phyloP scores from a whole-genome alignment of 1,140 invertebrate genomes.

The Anastatus disparis region DNA sequence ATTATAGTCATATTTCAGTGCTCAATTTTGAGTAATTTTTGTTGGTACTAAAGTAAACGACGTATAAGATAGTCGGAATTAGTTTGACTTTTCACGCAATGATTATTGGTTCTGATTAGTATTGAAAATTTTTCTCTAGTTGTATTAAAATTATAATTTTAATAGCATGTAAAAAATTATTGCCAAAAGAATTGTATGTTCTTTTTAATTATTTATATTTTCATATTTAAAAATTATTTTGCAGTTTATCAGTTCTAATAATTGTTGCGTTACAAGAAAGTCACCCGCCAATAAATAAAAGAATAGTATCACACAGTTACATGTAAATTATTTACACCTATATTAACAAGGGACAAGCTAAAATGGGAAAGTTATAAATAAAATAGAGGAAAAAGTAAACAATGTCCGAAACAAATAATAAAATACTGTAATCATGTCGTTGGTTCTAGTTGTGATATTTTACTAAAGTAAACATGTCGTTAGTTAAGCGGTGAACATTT shows the following conservation, averaged over 20 bases:
- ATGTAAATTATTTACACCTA: constrained; percentile 46
- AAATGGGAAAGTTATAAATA: too few relatives aligned
- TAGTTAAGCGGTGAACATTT: constrained; percentile 49
- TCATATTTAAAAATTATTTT: too few relatives aligned
- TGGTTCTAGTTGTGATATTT: constrained; percentile 68
- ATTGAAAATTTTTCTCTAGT: too few relatives aligned
- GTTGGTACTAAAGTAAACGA: neutral
- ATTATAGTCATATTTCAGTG: constrained; percentile 10
- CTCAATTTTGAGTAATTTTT: neutral
- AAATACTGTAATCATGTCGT: constrained; percentile 60
- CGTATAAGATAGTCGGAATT: neutral
- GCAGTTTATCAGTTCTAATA: too few relatives aligned
- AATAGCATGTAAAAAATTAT: too few relatives aligned
- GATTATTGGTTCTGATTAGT: too few relatives aligned
- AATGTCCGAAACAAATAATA: constrained; percentile 33
- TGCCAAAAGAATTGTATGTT: too few relatives aligned
- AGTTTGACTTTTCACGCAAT: neutral
- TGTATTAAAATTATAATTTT: too few relatives aligned
- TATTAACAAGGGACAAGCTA: too few relatives aligned
- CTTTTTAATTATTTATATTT: too few relatives aligned
- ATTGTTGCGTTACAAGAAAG: too few relatives aligned
- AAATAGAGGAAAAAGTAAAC: constrained; percentile 42
- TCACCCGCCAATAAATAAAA: too few relatives aligned
- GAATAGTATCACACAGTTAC: constrained; percentile 45
- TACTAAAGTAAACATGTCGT: constrained; percentile 52